A percentile compares a stretch with the other conserved stretches of the same genome.
These are phyloP conservation scores for Piliocolobus tephrosceles DNA, from an alignment of 2,113 vertebrate species.

Conservation along the genomic window DNA sequence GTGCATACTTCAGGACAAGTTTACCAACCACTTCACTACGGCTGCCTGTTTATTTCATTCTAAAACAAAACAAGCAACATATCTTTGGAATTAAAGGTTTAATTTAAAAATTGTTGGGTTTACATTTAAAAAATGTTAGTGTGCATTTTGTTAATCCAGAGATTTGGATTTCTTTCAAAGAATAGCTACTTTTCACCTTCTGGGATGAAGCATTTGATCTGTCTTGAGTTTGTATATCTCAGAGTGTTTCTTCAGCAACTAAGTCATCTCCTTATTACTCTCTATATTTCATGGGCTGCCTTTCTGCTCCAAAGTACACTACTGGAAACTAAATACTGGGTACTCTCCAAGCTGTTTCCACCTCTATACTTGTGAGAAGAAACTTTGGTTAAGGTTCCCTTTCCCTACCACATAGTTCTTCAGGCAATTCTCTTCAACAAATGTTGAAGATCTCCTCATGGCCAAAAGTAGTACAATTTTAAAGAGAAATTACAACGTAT, in stretches of 20 bases:
- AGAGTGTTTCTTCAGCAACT: neutral
- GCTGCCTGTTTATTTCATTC: neutral
- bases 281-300: fast-evolving
- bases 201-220: neutral
- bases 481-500: neutral
- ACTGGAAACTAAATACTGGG: too few relatives aligned
- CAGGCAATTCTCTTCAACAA: neutral
- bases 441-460: neutral
- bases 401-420: neutral
- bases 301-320: neutral
- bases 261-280: neutral
- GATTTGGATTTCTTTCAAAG: neutral
- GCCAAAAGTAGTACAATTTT: neutral
- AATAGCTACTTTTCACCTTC: neutral
- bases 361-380: neutral
- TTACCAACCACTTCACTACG: neutral
- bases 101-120: neutral
- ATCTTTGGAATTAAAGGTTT: neutral
- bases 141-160: neutral
- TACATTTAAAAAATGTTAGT: neutral
- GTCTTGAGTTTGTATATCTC: neutral
- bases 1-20: neutral
- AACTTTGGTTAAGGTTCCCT: neutral
- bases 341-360: neutral
- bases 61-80: neutral